Evolutionary conservation across 92 coral and sea anemone genomes (phyloP).

Genomic region (Meandrina meandrites): DNA sequence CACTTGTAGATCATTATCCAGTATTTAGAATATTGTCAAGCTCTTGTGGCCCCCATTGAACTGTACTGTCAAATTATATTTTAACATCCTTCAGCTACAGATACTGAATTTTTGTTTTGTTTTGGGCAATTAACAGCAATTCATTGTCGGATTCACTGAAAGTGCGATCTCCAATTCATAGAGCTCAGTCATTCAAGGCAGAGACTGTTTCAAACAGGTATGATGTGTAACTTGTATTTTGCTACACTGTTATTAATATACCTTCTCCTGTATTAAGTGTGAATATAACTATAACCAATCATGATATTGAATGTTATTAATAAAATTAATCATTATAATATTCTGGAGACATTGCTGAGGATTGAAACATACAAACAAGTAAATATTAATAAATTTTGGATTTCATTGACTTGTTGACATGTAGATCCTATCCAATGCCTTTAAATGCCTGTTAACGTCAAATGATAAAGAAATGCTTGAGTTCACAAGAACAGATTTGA

Average conservation of each 20-base stretch:
- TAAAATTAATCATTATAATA: too few relatives aligned
- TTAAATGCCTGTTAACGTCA: too few relatives aligned
- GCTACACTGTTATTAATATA: background rate
- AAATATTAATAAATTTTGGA: too few relatives aligned
- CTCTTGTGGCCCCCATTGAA: background rate
- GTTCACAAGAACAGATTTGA: too few relatives aligned
- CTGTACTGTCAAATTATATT: background rate
- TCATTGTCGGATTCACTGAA: slow-evolving; percentile 67
- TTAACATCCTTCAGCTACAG: background rate
- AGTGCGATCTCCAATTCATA: slow-evolving; percentile 77
- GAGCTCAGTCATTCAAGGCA: slow-evolving; percentile 92
- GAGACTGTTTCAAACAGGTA: slow-evolving; percentile 87
- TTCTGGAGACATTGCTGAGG: too few relatives aligned
- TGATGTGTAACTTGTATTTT: background rate
- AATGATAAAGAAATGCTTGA: too few relatives aligned
- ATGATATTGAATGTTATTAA: too few relatives aligned
- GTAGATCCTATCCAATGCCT: too few relatives aligned
- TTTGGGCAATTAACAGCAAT: slow-evolving; percentile 58
- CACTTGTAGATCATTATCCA: background rate
- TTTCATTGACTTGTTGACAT: too few relatives aligned
- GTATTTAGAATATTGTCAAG: background rate
- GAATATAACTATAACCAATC: too few relatives aligned
- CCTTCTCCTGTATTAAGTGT: too few relatives aligned
- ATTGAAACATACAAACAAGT: too few relatives aligned
- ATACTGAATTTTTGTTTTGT: background rate